Evolutionary conservation across 1,140 invertebrate species (phyloP).

Genomic region (Eulimnadia texana): DNA sequence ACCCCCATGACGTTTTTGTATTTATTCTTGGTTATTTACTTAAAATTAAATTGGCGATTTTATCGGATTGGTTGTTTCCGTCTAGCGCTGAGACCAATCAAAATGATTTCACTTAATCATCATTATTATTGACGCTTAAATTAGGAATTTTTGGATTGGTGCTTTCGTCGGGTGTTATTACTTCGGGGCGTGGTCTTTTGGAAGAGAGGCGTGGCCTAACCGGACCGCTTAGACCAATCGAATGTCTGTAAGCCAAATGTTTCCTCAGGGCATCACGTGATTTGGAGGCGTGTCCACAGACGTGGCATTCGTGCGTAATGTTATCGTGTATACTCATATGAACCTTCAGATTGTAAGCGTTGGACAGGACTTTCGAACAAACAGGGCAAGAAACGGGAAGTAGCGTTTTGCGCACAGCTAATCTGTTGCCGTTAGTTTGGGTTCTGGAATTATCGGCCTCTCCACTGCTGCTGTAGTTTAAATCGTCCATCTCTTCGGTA

Average conservation of each 20-base stretch:
- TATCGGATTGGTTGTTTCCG: no score
- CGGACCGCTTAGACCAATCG: conserved; percentile 4
- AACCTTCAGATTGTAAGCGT: conserved; percentile 25
- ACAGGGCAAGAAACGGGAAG: conserved; percentile 23
- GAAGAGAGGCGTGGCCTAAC: background rate
- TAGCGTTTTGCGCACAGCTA: conserved; percentile 1
- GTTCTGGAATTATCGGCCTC: background rate
- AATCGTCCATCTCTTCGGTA: background rate
- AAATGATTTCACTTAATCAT: background rate
- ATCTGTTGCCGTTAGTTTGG: background rate
- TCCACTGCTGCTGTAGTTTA: conserved; percentile 1
- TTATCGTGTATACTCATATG: conserved; percentile 24
- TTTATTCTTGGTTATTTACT: no score
- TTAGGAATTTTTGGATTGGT: background rate
- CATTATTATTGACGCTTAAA: background rate
- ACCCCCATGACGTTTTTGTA: no score
- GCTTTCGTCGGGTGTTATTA: background rate
- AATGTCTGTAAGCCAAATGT: conserved; percentile 18
- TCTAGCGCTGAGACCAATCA: no score
- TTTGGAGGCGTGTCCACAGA: conserved; percentile 23
- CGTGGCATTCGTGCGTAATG: conserved; percentile 22
- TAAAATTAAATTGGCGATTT: no score
- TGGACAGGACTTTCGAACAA: conserved; percentile 23
- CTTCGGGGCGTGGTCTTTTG: background rate
- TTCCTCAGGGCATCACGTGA: conserved; percentile 24